A percentile compares a stretch with the other conserved stretches of the same genome.
These are phyloP conservation scores for Caenorhabditis latens DNA, from an alignment of 1,140 invertebrate species.

Conservation along the genomic window DNA sequence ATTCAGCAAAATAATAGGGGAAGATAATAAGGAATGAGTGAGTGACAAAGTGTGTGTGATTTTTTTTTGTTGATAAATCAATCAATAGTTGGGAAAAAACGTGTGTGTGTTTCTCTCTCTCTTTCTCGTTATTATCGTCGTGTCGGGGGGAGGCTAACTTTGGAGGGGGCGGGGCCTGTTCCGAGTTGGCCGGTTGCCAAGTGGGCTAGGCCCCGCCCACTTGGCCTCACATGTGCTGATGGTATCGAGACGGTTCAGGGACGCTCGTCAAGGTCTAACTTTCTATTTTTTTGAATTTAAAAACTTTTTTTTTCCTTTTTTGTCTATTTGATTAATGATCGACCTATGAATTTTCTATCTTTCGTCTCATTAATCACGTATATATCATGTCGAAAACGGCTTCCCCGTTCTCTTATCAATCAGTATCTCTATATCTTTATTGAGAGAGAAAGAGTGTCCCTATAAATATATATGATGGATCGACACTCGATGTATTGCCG, in stretches of 20 bases:
- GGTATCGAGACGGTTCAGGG: conserved; percentile 32
- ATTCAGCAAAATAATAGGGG: conserved; percentile 8
- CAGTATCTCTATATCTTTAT: neutral
- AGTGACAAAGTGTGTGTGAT: conserved; percentile 15
- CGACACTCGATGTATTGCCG: conserved; percentile 8
- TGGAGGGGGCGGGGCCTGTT: neutral
- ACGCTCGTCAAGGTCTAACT: conserved; percentile 40
- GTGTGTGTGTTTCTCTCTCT: neutral
- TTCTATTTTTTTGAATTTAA: neutral
- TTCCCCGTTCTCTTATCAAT: conserved; percentile 22
- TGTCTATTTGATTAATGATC: neutral
- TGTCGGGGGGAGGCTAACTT: conserved; percentile 1
- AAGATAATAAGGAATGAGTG: no score
- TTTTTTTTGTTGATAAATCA: neutral
- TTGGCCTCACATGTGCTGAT: conserved; percentile 17
- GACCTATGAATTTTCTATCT: neutral
- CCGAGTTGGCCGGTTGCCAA: conserved; percentile 20
- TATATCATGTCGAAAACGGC: neutral
- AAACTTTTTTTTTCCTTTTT: neutral
- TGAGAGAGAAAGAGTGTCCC: no score
- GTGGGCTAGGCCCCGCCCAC: conserved; percentile 11
- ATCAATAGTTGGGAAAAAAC: conserved; percentile 38
- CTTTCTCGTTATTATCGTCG: conserved; percentile 1
- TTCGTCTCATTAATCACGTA: neutral
- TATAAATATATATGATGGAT: neutral